Conservation (phyloP, 2,113 vertebrate species). For the Pedionomus torquatus region DNA sequence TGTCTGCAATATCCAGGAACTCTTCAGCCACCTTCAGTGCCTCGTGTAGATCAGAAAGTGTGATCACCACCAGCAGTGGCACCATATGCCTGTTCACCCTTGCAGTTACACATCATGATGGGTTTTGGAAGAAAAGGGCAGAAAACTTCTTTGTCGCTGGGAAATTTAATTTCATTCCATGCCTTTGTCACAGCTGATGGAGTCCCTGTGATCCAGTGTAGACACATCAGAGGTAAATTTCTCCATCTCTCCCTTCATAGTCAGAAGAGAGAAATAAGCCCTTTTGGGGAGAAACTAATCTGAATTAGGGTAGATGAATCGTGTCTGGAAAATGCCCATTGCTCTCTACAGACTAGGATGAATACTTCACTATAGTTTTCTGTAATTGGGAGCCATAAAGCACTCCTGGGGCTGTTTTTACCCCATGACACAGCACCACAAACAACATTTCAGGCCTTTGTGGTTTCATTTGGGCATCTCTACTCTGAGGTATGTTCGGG, state of each 20-base stretch:
- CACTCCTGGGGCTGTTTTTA: not conserved
- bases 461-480: not conserved
- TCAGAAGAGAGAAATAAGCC: not conserved
- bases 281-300: constrained; percentile 28
- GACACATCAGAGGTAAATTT: not conserved
- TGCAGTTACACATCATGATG: not conserved
- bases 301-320: constrained; percentile 5
- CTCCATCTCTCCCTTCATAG: not conserved
- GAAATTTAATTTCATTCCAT: not conserved
- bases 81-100: fast-evolving
- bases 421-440: not conserved
- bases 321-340: constrained; percentile 10
- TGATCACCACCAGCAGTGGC: not conserved
- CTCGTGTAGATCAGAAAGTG: not conserved
- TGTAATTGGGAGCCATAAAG: not conserved
- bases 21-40: not conserved
- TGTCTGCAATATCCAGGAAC: not conserved
- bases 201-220: not conserved
- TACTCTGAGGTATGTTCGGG: not conserved
- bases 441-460: not conserved
- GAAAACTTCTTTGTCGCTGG: not conserved
- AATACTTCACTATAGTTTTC: not conserved
- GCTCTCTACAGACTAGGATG: not conserved
- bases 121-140: not conserved
- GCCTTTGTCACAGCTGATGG: not conserved